Evolutionary conservation across 1,140 invertebrate species (phyloP).

Genomic region (Glomeris maerens): DNA sequence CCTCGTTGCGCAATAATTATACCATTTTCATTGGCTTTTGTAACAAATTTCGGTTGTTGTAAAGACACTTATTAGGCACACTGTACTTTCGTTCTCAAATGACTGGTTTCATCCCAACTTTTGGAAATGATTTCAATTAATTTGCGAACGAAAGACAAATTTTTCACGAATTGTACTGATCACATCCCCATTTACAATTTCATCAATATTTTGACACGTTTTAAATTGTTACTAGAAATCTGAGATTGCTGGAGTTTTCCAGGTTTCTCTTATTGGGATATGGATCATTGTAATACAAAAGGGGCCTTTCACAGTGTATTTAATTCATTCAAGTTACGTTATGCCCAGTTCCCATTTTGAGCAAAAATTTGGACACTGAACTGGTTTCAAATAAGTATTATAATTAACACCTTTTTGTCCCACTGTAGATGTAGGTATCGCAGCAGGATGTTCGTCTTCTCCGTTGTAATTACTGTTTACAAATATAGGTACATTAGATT

Average conservation of each 20-base stretch:
- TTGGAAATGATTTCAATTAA: neutral
- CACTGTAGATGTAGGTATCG: conserved; percentile 85
- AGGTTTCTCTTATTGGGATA: neutral
- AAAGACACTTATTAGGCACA: neutral
- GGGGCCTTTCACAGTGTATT: neutral
- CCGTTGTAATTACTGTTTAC: conserved; percentile 70
- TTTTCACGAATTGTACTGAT: too few species aligned
- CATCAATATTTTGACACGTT: too few species aligned
- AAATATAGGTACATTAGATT: conserved; percentile 2
- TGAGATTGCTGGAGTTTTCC: too few species aligned
- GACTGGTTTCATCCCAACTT: neutral
- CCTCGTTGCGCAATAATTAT: too few species aligned
- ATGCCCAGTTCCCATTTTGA: neutral
- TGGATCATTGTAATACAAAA: neutral
- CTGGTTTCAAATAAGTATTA: neutral
- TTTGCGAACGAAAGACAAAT: neutral
- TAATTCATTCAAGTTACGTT: too few species aligned
- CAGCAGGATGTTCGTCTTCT: conserved; percentile 83
- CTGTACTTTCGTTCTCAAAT: neutral
- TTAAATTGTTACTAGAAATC: too few species aligned
- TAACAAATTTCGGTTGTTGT: neutral
- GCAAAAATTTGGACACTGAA: neutral
- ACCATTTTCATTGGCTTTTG: neutral
- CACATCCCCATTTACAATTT: too few species aligned
- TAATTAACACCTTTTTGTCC: conserved; percentile 58